These are phyloP conservation scores for Lacerta agilis DNA, from an alignment of 2,797 vertebrate species.

Conservation along the genomic window DNA sequence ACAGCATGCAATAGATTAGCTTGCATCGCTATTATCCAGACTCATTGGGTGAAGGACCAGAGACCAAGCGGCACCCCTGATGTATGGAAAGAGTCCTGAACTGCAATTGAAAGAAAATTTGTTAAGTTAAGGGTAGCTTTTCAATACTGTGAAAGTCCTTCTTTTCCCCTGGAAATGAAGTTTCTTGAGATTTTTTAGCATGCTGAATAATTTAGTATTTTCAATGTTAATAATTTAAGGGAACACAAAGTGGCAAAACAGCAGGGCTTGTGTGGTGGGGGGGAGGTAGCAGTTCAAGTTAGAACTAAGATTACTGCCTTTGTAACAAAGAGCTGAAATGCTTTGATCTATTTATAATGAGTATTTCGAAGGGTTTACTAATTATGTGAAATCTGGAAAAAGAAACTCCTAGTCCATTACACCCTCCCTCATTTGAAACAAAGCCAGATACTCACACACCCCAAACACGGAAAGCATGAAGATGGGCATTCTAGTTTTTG, in stretches of 20 bases:
- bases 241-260: conserved; percentile 69
- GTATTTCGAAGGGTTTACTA: conserved; percentile 71
- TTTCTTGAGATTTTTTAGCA: conserved; percentile 59
- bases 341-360: conserved; percentile 78
- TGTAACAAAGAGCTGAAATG: conserved; percentile 65
- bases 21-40: background rate
- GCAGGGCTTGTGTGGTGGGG: conserved; percentile 49
- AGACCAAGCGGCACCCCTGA: too few relatives aligned
- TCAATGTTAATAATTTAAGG: conserved; percentile 74
- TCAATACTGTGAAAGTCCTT: conserved; percentile 57
- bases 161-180: conserved; percentile 48
- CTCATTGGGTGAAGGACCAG: background rate
- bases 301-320: conserved; percentile 72
- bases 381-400: conserved; percentile 70
- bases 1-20: background rate
- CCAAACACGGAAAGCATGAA: too few relatives aligned
- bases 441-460: conserved; percentile 50
- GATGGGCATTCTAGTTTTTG: too few relatives aligned
- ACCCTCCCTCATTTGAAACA: conserved; percentile 26
- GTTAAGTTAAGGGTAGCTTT: conserved; percentile 11
- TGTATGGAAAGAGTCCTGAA: background rate
- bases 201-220: conserved; percentile 75
- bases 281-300: conserved; percentile 62
- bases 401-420: conserved; percentile 54
- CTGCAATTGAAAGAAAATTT: background rate